Evolutionary conservation across 2,797 vertebrate genomes (phyloP), one percentile per base, ranked within the genome.

Genomic region (Sebastes miniatus): DNA sequence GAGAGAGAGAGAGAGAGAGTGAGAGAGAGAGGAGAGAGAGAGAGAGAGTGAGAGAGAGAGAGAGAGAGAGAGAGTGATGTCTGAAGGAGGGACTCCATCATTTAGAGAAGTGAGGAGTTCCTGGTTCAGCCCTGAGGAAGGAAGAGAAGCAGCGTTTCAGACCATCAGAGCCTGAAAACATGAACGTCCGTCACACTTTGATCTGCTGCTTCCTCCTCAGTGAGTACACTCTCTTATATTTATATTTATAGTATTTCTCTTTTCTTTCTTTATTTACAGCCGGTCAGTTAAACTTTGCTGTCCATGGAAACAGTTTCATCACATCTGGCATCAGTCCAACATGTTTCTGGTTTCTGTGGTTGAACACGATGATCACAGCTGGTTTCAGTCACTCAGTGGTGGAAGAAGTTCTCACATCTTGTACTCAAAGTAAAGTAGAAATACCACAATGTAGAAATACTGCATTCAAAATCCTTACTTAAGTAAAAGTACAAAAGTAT

Each of bases 141-240:
- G 36, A 52, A 7, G 22, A 27, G 39, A 29, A 39, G 18, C 47
- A 10, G 5, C 9, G 11, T 12, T 11, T 4, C 13, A 25, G 64
- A 29, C 6, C 12, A 3, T 9, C 24, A 27, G 54, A 14, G 69
- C 22, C 24, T 54, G 57, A 2, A 13, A 8, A 0, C 36, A 83
- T 77, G 75, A 25, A 58, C 2, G 6, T 73, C 27, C 14, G 1
- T 24, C 73, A 36, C 47, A 20, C 22, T 36, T 29, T 77, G 47
- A 73, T 73, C 69, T 72, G 57, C 63, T 50, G 69, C 69, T 11
- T 69, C 75, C 20, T 82, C 2, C 4, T 82, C 65, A 58, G 80
- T 77, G 58, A 83, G 80, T 82, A 12, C 16, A 31, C 14, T 39
- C 10, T 8, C n/a, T 31, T 0, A 31, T 31, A 31, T 8, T 32